Evolutionary conservation across 53 echinoderm and acorn worm species (phyloP), one percentile per base, ranked within the genome.

Genomic region (Arbacia lixula): DNA sequence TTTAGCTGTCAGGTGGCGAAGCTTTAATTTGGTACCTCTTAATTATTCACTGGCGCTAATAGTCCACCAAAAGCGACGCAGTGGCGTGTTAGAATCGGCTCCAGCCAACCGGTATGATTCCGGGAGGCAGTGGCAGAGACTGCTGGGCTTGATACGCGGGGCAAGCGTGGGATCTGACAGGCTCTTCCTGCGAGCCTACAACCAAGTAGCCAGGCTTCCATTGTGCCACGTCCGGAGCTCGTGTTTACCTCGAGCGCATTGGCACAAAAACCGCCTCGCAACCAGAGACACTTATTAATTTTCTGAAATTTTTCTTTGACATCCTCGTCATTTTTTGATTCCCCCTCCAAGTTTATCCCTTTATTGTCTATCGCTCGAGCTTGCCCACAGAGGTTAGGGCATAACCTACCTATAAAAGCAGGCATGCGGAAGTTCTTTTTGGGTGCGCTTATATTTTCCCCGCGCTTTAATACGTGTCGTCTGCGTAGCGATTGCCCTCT

Each of bases 1-100:
- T 77, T 58, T 77, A 77, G 77, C 77, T 77, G 77, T 77, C 77
- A 77, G 77, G 77, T 77, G 77, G 77, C 25, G 75, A 35, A 39
- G 77, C 77, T 58, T 57, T 58, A 77, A 77, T 77, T 77, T 77
- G 77, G 77, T 77, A 36, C 58, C 53, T 77, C 77, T 77, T 77
- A 58, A 77, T 77, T 77, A 77, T 77, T 39, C 77, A 77, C 77
- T 57, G 36, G 77, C 60, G 77, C 58, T 77, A 77, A 77, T 77
- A 77, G 77, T 56, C 52, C 40, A 57, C 43, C 58, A 38, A 77
- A 38, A 77, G 58, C 58, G 77, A 77, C 77, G 77, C 77, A 57
- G 6, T 77, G 77, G 77, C 60, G 77, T 58, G 77, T 56, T 77
- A 57, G 28, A 57, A 56, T 77, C 58, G 77, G 37, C 77, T 77